Percentiles rank a stretch among this genome's conserved stretches.
Evolutionary conservation across 2,797 vertebrate species (phyloP).

Genomic region (Pelochelys cantorii): DNA sequence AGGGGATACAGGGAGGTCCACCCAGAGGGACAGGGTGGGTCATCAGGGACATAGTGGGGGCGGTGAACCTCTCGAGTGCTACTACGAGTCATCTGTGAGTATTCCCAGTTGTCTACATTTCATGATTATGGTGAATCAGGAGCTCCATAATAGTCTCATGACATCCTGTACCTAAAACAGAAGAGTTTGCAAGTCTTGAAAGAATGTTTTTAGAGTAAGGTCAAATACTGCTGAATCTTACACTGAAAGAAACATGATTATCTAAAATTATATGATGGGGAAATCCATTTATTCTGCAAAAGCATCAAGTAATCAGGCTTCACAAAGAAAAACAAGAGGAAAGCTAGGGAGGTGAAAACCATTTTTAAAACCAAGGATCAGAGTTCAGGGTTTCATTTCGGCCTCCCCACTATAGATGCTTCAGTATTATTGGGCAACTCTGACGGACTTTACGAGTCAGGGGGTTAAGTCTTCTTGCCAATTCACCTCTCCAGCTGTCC

Average conservation of each 20-base stretch:
- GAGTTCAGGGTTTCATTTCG: not conserved
- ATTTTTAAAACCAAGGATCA: not conserved
- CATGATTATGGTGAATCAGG: not conserved
- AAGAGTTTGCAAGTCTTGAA: not conserved
- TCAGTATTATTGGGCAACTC: too few relatives aligned
- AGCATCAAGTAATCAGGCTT: not conserved
- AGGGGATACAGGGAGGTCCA: too few relatives aligned
- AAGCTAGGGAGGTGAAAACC: not conserved
- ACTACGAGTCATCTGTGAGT: too few relatives aligned
- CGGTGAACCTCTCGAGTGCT: too few relatives aligned
- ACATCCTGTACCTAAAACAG: constrained; percentile 23
- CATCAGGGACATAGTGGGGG: too few relatives aligned
- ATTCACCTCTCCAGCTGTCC: not conserved
- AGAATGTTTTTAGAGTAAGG: not conserved
- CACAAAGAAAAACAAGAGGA: not conserved
- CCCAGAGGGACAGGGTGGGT: too few relatives aligned
- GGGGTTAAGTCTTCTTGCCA: not conserved
- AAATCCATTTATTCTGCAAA: not conserved
- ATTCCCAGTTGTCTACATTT: not conserved
- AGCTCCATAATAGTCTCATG: not conserved
- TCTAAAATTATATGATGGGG: not conserved
- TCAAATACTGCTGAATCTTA: not conserved
- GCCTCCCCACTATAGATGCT: not conserved
- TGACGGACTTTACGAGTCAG: not conserved
- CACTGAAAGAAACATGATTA: not conserved